These are phyloP conservation scores for Orestias chungarensis DNA, from an alignment of 2,797 vertebrate species.

Conservation along the genomic window DNA sequence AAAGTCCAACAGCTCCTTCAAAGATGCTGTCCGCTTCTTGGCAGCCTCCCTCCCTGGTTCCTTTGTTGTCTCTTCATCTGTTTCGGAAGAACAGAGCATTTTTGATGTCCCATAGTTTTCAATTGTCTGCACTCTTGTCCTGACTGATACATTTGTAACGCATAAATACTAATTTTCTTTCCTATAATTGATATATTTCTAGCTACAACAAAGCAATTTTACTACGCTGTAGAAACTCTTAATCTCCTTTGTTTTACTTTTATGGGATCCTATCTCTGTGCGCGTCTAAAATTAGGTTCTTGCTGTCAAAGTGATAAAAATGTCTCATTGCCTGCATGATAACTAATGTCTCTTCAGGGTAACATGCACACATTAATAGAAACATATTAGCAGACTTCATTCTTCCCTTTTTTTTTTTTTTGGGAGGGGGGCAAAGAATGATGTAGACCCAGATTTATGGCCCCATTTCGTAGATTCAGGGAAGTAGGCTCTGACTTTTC, in stretches of 20 bases:
- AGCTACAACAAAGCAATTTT: neutral
- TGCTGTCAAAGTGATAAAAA: neutral
- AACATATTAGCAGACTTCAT: conserved; percentile 37
- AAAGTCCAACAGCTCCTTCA: too few relatives aligned
- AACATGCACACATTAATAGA: conserved; percentile 25
- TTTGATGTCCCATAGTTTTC: too few relatives aligned
- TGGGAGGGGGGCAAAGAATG: conserved; percentile 39
- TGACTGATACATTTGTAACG: too few relatives aligned
- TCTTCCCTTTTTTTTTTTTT: conserved; percentile 27
- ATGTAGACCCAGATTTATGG: conserved; percentile 76
- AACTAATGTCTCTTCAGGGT: conserved; percentile 4
- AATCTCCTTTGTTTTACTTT: neutral
- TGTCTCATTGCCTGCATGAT: neutral
- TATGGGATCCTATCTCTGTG: neutral
- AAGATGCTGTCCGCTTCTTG: too few relatives aligned
- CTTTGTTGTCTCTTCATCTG: too few relatives aligned
- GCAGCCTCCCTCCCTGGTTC: too few relatives aligned
- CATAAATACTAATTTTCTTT: too few relatives aligned
- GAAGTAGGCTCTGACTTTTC: conserved; percentile 74
- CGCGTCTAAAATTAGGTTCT: neutral
- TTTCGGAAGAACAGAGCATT: too few relatives aligned
- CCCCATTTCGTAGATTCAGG: conserved; percentile 75
- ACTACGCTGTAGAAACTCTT: neutral
- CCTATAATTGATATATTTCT: neutral
- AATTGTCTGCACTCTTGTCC: too few relatives aligned